phyloP scores from a whole-genome alignment of 2,797 vertebrate genomes.

The Vespertilio murinus region DNA sequence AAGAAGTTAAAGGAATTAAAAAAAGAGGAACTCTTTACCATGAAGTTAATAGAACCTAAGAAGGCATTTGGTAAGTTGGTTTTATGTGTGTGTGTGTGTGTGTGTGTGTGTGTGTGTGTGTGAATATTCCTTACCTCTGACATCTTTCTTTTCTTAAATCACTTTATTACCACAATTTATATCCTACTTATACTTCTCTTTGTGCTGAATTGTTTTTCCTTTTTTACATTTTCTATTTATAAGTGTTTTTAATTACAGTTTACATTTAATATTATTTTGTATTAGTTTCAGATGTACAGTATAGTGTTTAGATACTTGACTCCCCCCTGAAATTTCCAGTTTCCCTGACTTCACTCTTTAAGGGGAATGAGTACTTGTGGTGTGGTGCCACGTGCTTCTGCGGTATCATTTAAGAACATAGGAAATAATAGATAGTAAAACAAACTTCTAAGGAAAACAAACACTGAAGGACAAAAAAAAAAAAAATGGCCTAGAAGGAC shows the following conservation, averaged over 20 bases:
- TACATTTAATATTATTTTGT: background rate
- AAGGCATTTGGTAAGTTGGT: constrained; percentile 95
- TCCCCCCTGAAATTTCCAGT: no score
- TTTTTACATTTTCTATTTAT: background rate
- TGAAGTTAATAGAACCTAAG: constrained; percentile 94
- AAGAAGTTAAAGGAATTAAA: constrained; percentile 95
- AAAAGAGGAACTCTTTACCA: constrained; percentile 88
- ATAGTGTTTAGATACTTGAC: background rate
- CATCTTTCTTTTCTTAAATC: background rate
- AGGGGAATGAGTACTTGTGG: background rate
- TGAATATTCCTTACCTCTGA: background rate
- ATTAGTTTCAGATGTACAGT: background rate
- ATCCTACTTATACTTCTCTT: background rate
- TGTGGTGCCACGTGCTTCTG: background rate
- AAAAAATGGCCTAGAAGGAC: background rate
- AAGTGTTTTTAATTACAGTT: background rate
- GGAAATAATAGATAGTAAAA: background rate
- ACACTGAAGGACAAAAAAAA: background rate
- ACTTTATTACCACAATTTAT: background rate
- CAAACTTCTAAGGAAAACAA: background rate
- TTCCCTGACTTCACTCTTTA: background rate
- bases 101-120: background rate
- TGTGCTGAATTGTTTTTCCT: background rate
- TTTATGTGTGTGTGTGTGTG: background rate
- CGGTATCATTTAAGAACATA: background rate